Evolutionary conservation across 2,888 invertebrate species (phyloP).

Genomic region (Parapristionchus giblindavisi): DNA sequence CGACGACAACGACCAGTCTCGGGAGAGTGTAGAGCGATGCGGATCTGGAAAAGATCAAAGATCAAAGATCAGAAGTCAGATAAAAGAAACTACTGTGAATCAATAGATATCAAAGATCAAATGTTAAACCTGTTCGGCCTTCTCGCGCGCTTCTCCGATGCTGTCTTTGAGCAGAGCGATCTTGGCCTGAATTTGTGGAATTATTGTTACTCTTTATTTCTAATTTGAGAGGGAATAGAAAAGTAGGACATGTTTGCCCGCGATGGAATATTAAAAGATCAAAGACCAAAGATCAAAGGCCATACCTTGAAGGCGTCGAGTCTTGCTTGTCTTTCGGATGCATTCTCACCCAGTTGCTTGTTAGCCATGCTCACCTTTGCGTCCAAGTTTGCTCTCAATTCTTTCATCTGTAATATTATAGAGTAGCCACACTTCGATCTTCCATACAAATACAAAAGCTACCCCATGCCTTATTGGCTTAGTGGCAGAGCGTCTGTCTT

Average conservation of each 20-base stretch:
- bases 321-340: not conserved
- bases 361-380: constrained; percentile 28
- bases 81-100: not conserved
- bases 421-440: not conserved
- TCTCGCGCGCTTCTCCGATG: constrained; percentile 68
- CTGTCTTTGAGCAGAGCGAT: constrained; percentile 64
- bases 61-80: constrained; percentile 17
- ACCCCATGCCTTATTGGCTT: too few relatives aligned
- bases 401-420: constrained; percentile 29
- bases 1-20: constrained; percentile 61
- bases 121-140: constrained; percentile 58
- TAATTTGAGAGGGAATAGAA: too few relatives aligned
- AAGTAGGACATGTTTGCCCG: too few relatives aligned
- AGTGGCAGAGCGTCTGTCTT: too few relatives aligned
- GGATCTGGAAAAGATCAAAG: constrained; percentile 49
- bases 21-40: constrained; percentile 59
- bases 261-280: too few relatives aligned
- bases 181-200: constrained; percentile 41
- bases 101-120: constrained; percentile 19
- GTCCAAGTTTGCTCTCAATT: constrained; percentile 13
- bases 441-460: not conserved
- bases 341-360: constrained; percentile 7
- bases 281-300: not conserved
- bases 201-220: too few relatives aligned
- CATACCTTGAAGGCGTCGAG: constrained; percentile 17